Conservation (phyloP, 1,140 invertebrate genomes). For the Liolophura sinensis region DNA sequence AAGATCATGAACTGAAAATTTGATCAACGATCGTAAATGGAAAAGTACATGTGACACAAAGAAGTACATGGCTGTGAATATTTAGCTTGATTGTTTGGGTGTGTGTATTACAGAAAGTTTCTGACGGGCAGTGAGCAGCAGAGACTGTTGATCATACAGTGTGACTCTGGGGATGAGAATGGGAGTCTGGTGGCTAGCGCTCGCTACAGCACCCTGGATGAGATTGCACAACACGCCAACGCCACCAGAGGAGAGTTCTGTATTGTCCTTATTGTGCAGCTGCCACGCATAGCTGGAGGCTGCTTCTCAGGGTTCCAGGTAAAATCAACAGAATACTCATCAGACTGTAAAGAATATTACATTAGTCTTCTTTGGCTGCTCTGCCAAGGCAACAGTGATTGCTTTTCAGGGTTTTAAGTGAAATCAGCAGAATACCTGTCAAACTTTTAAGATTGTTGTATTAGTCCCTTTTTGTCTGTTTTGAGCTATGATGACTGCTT, state of each 20-base stretch:
- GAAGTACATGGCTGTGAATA: too few species aligned
- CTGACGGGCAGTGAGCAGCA: constrained; percentile 16
- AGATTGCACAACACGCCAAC: constrained; percentile 19
- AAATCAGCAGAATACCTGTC: too few species aligned
- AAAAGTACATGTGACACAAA: too few species aligned
- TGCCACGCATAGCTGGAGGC: constrained; percentile 36
- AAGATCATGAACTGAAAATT: too few species aligned
- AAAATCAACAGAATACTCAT: not conserved
- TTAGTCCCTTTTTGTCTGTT: too few species aligned
- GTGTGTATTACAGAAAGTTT: constrained; percentile 21
- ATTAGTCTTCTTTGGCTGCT: not conserved
- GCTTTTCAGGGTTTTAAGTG: too few species aligned
- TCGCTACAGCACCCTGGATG: constrained; percentile 38
- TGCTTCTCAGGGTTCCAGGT: constrained; percentile 51
- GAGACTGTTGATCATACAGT: constrained; percentile 46
- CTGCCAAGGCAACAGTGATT: not conserved
- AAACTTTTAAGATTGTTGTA: too few species aligned
- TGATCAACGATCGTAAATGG: too few species aligned
- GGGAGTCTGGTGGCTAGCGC: constrained; percentile 45
- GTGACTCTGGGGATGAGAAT: constrained; percentile 47
- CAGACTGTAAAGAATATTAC: not conserved
- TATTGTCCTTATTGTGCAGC: constrained; percentile 45
- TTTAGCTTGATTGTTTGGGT: too few species aligned
- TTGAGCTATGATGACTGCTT: too few species aligned
- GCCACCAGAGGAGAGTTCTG: constrained; percentile 13